Percentiles rank a stretch among this genome's conserved stretches.
These are phyloP conservation scores for Hyaena hyaena DNA, from an alignment of 2,113 vertebrate species.

Conservation along the genomic window DNA sequence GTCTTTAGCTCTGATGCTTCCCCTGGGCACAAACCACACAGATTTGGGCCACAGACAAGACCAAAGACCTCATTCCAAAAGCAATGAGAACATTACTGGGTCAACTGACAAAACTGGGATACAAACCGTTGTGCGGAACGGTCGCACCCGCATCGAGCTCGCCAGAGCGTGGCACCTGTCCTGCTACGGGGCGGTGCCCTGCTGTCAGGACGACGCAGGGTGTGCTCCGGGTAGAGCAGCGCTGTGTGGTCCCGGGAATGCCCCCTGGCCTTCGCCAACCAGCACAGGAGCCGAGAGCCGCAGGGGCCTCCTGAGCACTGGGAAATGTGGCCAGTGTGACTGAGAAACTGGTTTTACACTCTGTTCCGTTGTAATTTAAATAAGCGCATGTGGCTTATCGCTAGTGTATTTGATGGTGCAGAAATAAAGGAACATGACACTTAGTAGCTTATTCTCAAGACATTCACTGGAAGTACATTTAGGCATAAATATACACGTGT, in stretches of 20 bases:
- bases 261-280: background rate
- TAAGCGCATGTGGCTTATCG: background rate
- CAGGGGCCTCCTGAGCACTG: background rate
- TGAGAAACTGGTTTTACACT: background rate
- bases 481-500: background rate
- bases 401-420: background rate
- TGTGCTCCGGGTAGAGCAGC: fast-evolving
- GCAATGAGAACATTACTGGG: background rate
- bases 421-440: background rate
- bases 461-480: background rate
- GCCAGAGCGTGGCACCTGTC: fast-evolving
- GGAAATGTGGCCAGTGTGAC: background rate
- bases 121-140: fast-evolving
- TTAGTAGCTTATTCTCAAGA: background rate
- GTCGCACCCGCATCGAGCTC: fast-evolving
- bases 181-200: fast-evolving
- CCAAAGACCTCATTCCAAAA: background rate
- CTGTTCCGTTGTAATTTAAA: background rate
- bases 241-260: fast-evolving
- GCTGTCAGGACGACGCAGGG: background rate
- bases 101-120: background rate
- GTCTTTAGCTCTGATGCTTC: no score
- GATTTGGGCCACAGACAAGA: background rate
- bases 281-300: no score
- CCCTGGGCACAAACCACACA: background rate